Evolutionary conservation across 2,888 invertebrate species (phyloP).

Genomic region (Eupithecia abbreviata): DNA sequence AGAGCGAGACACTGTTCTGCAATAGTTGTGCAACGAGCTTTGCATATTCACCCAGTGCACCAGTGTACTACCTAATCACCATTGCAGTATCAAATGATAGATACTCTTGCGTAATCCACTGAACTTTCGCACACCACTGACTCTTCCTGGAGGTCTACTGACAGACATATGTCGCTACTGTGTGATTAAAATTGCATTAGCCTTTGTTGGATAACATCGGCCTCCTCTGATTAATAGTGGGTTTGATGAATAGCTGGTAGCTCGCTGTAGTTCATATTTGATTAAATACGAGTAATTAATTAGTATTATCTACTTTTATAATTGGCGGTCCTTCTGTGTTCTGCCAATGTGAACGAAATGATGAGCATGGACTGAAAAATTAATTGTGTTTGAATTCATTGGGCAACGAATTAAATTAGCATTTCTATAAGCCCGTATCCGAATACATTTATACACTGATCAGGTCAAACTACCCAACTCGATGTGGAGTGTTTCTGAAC

Average conservation of each 20-base stretch:
- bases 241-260: conserved; percentile 21
- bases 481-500: background rate
- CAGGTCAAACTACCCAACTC: background rate
- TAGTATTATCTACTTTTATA: conserved; percentile 9
- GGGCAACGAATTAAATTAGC: conserved; percentile 15
- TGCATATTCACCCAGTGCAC: conserved; percentile 60
- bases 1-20: conserved; percentile 47
- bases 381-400: conserved; percentile 11
- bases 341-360: conserved; percentile 7
- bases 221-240: conserved; percentile 22
- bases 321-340: conserved; percentile 22
- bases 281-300: background rate
- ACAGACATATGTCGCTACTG: conserved; percentile 31
- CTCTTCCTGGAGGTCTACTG: conserved; percentile 44
- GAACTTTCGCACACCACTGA: conserved; percentile 61
- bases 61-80: conserved; percentile 41
- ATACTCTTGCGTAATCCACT: conserved; percentile 57
- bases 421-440: conserved; percentile 29
- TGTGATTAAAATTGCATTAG: conserved; percentile 51
- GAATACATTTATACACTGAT: background rate
- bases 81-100: conserved; percentile 60
- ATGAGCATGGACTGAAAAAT: background rate
- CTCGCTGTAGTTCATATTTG: conserved; percentile 22
- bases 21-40: conserved; percentile 57
- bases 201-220: conserved; percentile 39